Evolutionary conservation across 2,888 invertebrate genomes (phyloP).

Genomic region (Trilocha varians): DNA sequence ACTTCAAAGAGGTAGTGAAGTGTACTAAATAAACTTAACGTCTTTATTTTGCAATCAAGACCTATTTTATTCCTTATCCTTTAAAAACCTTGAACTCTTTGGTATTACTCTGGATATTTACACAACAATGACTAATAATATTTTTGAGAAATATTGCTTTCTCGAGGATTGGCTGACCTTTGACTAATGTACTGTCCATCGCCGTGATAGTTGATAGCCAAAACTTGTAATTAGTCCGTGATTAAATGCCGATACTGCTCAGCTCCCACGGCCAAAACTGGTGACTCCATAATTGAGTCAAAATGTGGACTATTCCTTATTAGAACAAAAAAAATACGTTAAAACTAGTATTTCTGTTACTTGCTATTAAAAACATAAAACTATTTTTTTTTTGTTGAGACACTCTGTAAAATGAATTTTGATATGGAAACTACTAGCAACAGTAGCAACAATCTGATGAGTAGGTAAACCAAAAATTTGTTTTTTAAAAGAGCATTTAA

Average conservation of each 20-base stretch:
- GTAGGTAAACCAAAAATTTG: no score
- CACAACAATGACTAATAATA: not conserved
- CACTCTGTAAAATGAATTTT: no score
- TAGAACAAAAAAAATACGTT: not conserved
- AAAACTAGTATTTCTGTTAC: not conserved
- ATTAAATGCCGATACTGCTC: constrained; percentile 49
- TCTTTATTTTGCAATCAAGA: no score
- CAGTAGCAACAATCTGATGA: no score
- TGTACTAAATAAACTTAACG: no score
- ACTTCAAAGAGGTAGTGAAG: no score
- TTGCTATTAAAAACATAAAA: no score
- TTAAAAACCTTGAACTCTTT: not conserved
- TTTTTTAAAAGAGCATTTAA: no score
- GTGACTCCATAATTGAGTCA: constrained; percentile 13
- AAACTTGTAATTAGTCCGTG: constrained; percentile 63
- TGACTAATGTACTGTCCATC: constrained; percentile 63
- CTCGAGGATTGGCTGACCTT: constrained; percentile 23
- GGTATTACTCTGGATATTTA: not conserved
- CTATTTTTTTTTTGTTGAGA: no score
- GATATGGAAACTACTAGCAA: no score
- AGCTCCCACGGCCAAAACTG: constrained; percentile 47
- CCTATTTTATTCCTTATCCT: no score
- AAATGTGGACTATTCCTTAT: not conserved
- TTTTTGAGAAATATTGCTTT: constrained; percentile 2
- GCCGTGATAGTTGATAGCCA: constrained; percentile 52